Evolutionary conservation across 2,888 invertebrate genomes (phyloP), one percentile per base, ranked within the genome.

Genomic region (Nomada goodeniana): DNA sequence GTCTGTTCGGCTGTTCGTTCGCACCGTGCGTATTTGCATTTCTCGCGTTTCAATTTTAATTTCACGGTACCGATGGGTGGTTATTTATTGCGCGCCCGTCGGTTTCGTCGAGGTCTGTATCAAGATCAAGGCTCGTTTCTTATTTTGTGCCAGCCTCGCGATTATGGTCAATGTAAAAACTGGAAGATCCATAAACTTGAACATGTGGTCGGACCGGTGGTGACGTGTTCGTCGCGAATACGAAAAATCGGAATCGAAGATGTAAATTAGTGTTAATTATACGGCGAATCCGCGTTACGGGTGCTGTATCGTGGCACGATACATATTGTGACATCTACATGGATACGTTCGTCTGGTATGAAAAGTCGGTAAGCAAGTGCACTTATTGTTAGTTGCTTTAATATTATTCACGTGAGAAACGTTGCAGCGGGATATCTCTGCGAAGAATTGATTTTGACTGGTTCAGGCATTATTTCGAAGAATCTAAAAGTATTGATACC

Each of bases 261-360:
- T 47, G 59, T 44, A 47, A 69, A 59, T 69, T 69, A n/a, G 26
- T 7, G 15, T 59, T 47, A 7, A 15, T 59, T 59, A 1, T 69
- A 15, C 52, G 20, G 26, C 26, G 13, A 47, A n/a, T 18, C 3
- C 26, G 26, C 13, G 15, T 44, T 68, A 57, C 10, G 15, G 11
- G 7, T 23, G 15, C 13, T 65, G 50, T 65, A 29, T 52, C 36
- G 36, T 36, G n/a, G 15, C n/a, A 7, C 3, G 13, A 15, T 42
- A 26, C 26, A 2, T 26, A 42, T 13, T 20, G 18, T 50, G 0
- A 50, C n/a, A 13, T n/a, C 2, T 65, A 52, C 18, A 65, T 52
- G 11, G 26, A 29, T 26, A n/a, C 18, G 36, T 36, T 36, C 36
- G 36, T 29, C 13, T 65, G 18, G n/a, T 2, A 29, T 29, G 1